Conservation (phyloP, 1,140 invertebrate genomes). For the Ephestia elutella region DNA sequence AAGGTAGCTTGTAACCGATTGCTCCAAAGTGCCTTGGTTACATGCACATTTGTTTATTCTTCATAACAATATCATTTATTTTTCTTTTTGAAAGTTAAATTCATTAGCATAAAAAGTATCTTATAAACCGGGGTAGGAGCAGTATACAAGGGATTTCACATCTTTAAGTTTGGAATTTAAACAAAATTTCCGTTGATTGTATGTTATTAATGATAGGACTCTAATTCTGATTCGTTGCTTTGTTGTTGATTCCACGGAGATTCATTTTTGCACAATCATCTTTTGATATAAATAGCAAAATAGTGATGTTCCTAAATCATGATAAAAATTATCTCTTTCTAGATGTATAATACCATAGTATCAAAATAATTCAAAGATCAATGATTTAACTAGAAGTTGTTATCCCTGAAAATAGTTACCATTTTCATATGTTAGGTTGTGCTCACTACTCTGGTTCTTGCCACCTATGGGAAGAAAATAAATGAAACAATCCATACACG, state of each 20-base stretch:
- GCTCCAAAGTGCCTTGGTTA: slow-evolving; percentile 60
- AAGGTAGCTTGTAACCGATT: slow-evolving; percentile 68
- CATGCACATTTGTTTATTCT: slow-evolving; percentile 65
- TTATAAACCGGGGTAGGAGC: slow-evolving; percentile 63
- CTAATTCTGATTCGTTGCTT: slow-evolving; percentile 3
- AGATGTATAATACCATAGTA: slow-evolving; percentile 2
- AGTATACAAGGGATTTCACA: slow-evolving; percentile 56
- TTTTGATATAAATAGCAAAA: not conserved
- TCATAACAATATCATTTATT: slow-evolving; percentile 45
- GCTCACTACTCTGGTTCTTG: slow-evolving; percentile 71
- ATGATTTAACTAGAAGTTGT: slow-evolving; percentile 47
- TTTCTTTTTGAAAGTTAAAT: slow-evolving; percentile 49
- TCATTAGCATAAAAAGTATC: slow-evolving; percentile 54
- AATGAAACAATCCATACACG: slow-evolving; percentile 58
- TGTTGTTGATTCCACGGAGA: not conserved
- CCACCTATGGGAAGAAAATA: slow-evolving; percentile 68
- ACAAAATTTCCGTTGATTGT: not conserved
- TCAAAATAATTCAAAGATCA: not conserved
- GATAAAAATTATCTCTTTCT: not conserved
- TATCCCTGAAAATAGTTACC: slow-evolving; percentile 74
- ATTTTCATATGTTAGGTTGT: slow-evolving; percentile 68
- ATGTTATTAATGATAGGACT: not conserved
- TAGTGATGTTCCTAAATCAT: slow-evolving; percentile 1
- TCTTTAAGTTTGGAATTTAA: slow-evolving; percentile 25
- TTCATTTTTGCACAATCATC: not conserved